These are phyloP conservation scores for Tinamus guttatus DNA, from an alignment of 2,113 vertebrate genomes.

Conservation along the genomic window DNA sequence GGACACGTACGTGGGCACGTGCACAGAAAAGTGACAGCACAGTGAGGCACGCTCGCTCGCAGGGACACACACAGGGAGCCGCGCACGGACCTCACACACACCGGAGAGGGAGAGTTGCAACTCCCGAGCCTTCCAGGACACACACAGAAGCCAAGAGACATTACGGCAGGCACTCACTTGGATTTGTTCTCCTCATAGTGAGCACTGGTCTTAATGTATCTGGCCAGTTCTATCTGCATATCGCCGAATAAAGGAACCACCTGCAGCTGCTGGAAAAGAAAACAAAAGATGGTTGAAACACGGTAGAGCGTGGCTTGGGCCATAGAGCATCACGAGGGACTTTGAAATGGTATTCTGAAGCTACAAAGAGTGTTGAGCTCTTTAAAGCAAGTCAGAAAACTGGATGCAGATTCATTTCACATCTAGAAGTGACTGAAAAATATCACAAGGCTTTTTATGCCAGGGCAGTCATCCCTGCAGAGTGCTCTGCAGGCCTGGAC, in stretches of 20 bases:
- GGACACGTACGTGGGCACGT: neutral
- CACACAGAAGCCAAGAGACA: slow-evolving; percentile 84
- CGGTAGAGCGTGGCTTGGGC: neutral
- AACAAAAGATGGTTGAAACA: slow-evolving; percentile 73
- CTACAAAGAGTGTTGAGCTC: neutral
- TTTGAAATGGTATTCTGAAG: neutral
- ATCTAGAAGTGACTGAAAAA: neutral
- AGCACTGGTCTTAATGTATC: slow-evolving; percentile 99
- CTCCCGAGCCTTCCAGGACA: slow-evolving; percentile 60
- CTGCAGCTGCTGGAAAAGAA: slow-evolving; percentile 91
- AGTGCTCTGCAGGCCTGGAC: neutral
- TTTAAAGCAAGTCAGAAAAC: neutral
- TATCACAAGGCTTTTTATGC: neutral
- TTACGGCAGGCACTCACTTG: slow-evolving; percentile 93
- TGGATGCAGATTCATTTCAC: neutral
- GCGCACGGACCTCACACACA: neutral
- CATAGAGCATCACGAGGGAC: neutral
- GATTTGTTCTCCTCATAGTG: slow-evolving; percentile 99
- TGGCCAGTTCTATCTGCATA: slow-evolving; percentile 99
- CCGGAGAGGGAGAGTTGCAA: neutral
- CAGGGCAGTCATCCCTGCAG: accelerated
- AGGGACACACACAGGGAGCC: neutral
- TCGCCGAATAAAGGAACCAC: slow-evolving; percentile 98
- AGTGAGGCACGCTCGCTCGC: neutral
- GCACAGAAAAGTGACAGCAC: slow-evolving; percentile 17